Percentiles rank a stretch among this genome's conserved stretches.
Evolutionary conservation across 2,888 invertebrate genomes (phyloP).

Genomic region (Drosophila setosimentum): DNA sequence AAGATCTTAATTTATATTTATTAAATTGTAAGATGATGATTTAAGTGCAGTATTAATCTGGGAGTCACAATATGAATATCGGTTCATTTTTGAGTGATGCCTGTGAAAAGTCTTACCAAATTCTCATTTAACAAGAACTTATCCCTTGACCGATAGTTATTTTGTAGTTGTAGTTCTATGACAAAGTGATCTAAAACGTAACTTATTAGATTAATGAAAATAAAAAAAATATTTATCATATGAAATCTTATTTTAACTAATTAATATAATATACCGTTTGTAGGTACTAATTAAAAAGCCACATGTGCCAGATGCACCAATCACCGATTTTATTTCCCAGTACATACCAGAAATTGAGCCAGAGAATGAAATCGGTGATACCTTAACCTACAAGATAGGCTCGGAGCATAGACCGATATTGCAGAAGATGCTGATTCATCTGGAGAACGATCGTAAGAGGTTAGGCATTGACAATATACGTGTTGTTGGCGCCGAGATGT

Average conservation of each 20-base stretch:
- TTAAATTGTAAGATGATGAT: neutral
- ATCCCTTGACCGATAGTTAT: neutral
- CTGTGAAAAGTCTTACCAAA: neutral
- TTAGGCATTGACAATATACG: constrained; percentile 71
- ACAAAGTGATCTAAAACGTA: neutral
- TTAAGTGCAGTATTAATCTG: neutral
- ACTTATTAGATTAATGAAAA: neutral
- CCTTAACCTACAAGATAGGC: constrained; percentile 64
- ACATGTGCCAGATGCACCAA: constrained; percentile 58
- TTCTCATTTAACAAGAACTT: neutral
- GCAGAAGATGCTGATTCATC: constrained; percentile 69
- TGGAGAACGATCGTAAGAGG: constrained; percentile 63
- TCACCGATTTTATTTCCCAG: constrained; percentile 61
- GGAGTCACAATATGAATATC: neutral
- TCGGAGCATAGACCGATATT: constrained; percentile 37
- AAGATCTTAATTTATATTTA: neutral
- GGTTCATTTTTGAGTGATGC: neutral
- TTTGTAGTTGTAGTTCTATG: neutral
- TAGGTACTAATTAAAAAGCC: constrained; percentile 71
- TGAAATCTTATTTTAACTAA: neutral
- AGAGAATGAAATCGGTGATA: constrained; percentile 78
- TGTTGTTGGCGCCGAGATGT: constrained; percentile 65
- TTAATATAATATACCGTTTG: neutral
- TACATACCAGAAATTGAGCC: constrained; percentile 58
- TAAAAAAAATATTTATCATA: neutral